Evolutionary conservation across 1,140 invertebrate genomes (phyloP).

Genomic region (Eufriesea mexicana): DNA sequence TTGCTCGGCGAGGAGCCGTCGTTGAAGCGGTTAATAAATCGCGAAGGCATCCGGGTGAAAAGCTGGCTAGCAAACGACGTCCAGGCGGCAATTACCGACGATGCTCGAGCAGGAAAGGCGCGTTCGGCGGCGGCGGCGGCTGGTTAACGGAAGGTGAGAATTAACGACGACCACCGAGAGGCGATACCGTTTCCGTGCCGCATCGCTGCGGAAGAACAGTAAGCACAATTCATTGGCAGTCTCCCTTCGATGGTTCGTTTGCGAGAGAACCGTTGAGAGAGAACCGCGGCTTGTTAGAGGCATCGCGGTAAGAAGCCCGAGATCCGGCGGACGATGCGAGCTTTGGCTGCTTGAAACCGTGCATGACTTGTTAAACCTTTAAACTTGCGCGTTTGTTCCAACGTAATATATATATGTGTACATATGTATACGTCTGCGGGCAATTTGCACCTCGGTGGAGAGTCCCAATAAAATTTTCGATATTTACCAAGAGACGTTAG

Average conservation of each 20-base stretch:
- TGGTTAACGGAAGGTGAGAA: conserved; percentile 65
- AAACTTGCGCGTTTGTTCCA: not conserved
- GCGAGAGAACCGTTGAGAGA: conserved; percentile 41
- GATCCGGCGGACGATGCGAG: not conserved
- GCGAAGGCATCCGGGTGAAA: not conserved
- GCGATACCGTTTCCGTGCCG: conserved; percentile 66
- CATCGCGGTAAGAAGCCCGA: conserved; percentile 1
- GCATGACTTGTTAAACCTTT: not conserved
- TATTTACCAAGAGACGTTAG: no score
- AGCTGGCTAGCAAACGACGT: not conserved
- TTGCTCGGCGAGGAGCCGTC: not conserved
- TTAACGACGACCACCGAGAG: conserved; percentile 65
- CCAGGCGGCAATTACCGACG: conserved; percentile 54
- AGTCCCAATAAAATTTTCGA: no score
- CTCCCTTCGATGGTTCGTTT: conserved; percentile 18
- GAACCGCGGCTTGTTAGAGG: conserved; percentile 26
- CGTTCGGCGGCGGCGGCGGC: conserved; percentile 31
- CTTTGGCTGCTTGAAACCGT: not conserved
- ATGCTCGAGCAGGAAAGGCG: conserved; percentile 58
- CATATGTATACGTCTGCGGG: no score
- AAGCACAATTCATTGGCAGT: conserved; percentile 60
- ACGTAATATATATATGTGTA: no score
- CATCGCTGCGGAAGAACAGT: conserved; percentile 65
- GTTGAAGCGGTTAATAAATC: not conserved
- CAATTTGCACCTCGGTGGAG: no score